A percentile compares a stretch with the other conserved stretches of the same genome.
These are phyloP conservation scores for Diaperis boleti DNA, from an alignment of 2,888 invertebrate species.

Conservation along the genomic window DNA sequence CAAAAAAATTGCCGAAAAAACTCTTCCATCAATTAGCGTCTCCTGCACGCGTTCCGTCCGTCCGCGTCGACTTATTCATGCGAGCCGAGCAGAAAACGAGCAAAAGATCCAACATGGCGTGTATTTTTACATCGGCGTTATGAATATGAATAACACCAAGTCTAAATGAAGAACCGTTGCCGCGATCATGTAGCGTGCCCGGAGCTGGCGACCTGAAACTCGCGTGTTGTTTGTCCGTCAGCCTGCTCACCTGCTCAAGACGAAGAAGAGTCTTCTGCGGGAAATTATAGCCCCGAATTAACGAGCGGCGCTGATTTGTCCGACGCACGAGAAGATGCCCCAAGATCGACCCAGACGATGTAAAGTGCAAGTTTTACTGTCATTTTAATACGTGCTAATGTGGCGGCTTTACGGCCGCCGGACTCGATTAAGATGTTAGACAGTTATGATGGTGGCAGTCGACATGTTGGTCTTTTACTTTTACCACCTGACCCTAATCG, in stretches of 20 bases:
- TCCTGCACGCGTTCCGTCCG: background rate
- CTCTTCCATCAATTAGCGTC: background rate
- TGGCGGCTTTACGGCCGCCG: conserved; percentile 8
- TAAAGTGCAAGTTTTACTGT: conserved; percentile 8
- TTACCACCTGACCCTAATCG: conserved; percentile 7
- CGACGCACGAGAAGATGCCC: conserved; percentile 3
- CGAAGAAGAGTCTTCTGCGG: conserved; percentile 26
- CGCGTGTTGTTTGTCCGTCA: conserved; percentile 44
- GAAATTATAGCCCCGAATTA: conserved; percentile 33
- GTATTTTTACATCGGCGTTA: conserved; percentile 37
- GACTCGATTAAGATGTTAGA: conserved; percentile 16
- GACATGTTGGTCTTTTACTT: conserved; percentile 1
- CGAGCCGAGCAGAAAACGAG: background rate
- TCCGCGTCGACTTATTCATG: conserved; percentile 3
- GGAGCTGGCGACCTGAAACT: conserved; percentile 49
- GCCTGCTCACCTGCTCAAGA: conserved; percentile 38
- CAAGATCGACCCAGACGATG: conserved; percentile 1
- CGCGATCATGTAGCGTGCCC: conserved; percentile 46
- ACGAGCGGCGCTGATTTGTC: conserved; percentile 31
- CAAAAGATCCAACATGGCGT: conserved; percentile 17
- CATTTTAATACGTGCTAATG: conserved; percentile 17
- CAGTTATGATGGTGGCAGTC: conserved; percentile 3
- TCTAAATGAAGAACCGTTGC: conserved; percentile 44
- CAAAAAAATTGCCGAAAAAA: background rate
- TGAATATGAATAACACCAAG: conserved; percentile 28